Evolutionary conservation across 2,888 invertebrate species (phyloP), one percentile per base, ranked within the genome.

Genomic region (Trachelus tabidus): DNA sequence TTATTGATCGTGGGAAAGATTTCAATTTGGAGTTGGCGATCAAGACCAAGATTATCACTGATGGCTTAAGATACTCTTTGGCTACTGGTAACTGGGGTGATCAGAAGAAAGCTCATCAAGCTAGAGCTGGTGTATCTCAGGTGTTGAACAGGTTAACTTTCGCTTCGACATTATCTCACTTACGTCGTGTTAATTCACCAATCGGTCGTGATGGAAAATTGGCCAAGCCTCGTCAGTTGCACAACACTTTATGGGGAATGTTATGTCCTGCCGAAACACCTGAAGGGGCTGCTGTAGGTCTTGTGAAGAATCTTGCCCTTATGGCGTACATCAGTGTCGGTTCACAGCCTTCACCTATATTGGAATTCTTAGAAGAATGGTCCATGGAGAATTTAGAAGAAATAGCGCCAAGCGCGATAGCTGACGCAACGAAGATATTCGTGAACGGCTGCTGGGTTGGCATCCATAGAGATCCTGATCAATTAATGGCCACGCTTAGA

Each of bases 11-110:
- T 87, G 99, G 99, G 87, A 99, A 99, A 93, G 99, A 99, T 92
- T 99, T 99, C 90, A 99, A 99, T 92, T 93, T 99, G 84, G 99
- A 99, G 91, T 93, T 98, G 80, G 97, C 98, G 34, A 98, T 99
- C 77, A 99, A 98, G 92, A 99, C 99, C 0, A 96, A 98, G 91
- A 97, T 99, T 78, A 99, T 99, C 81, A 99, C 99, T 0, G 99
- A 99, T 91, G 99, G 99, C 40, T 93, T 99, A 77, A 94, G 98
- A 85, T 99, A 99, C 91, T 99, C 99, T 0, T 93, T 99, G 86
- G 99, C 99, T 85, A 99, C 99, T 56, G 99, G 99, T 68, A 99
- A 99, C 92, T 99, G 99, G 99, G 99, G 99, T 75, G 99, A 99
- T 91, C 99, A 99, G 92, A 99, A 99, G 92, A 99, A 99, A 91